These are phyloP conservation scores for Archivesica marissinica DNA, from an alignment of 1,140 invertebrate genomes.

Conservation along the genomic window DNA sequence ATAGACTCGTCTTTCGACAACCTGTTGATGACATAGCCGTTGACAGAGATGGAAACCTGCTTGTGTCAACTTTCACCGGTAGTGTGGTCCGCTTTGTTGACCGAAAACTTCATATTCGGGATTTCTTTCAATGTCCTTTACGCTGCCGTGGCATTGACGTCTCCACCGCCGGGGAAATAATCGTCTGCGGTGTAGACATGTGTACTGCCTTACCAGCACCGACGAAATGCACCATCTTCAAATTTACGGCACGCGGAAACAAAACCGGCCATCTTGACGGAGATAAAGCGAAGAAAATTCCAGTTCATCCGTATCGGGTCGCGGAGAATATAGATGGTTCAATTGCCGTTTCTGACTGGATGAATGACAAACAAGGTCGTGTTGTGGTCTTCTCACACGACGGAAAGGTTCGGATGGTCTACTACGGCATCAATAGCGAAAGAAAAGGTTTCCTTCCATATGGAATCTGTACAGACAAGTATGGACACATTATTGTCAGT, in stretches of 20 bases:
- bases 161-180: constrained; percentile 29
- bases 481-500: constrained; percentile 52
- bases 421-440: constrained; percentile 26
- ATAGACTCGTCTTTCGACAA: constrained; percentile 8
- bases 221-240: constrained; percentile 48
- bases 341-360: constrained; percentile 45
- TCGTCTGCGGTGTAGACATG: constrained; percentile 52
- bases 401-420: constrained; percentile 53
- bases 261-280: constrained; percentile 55
- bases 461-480: constrained; percentile 51
- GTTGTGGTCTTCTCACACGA: constrained; percentile 51
- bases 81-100: constrained; percentile 31
- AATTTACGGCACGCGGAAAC: constrained; percentile 56
- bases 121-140: constrained; percentile 54
- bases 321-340: constrained; percentile 60
- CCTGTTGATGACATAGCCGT: constrained; percentile 53
- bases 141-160: constrained; percentile 42
- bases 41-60: constrained; percentile 29
- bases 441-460: constrained; percentile 50
- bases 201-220: constrained; percentile 52
- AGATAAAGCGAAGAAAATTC: constrained; percentile 41
- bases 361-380: constrained; percentile 55
- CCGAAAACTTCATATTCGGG: constrained; percentile 29
- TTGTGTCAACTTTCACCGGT: constrained; percentile 52
- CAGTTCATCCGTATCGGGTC: constrained; percentile 51